Evolutionary conservation across 2,888 invertebrate genomes (phyloP), one percentile per base, ranked within the genome.

Genomic region (Drosophila meridiana): DNA sequence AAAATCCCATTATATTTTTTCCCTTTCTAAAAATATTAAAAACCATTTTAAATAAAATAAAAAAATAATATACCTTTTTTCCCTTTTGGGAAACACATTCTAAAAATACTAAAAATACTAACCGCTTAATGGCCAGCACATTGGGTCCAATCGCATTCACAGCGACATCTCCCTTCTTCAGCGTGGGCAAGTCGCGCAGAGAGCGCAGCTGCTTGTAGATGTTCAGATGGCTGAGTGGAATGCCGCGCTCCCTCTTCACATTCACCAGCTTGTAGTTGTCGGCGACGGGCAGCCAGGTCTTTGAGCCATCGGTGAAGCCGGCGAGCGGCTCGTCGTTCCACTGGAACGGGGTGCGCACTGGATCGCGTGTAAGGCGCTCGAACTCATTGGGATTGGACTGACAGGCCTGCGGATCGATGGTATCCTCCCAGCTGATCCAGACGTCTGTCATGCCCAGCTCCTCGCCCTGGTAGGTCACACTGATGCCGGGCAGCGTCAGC

Each of bases 401-500:
- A 83, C 94, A 94, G 1, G 94, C 95, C 52, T 93, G 93, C 0
- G 95, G 94, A 87, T 95, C 95, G 3, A 93, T 82, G 0, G 94
- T 93, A 53, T 96, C 94, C 45, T 93, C 89, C 93, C 93, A 94
- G 14, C 92, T 88, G 43, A 94, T 91, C 65, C 77, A 92, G 13
- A 92, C 92, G 83, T 95, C 93, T 6, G 91, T 90, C 95, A 96
- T 95, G 2, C 95, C 96, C 56, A 96, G 94, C 90, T 96, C 96
- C 83, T 96, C 96, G 0, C 96, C 96, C 90, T 92, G 80, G 91
- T 98, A 98, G 0, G 96, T 96, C 1, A 98, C 95, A 55, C 96
- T 95, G 11, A 97, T 95, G 34, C 98, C 98, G 3, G 98, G 98
- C 61, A 98, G 93, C 8, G 97, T 94, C 83, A 97, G 93, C 4